Base-by-base conservation (phyloP, 2,888 invertebrate species). In the Empis stercorea region DNA sequence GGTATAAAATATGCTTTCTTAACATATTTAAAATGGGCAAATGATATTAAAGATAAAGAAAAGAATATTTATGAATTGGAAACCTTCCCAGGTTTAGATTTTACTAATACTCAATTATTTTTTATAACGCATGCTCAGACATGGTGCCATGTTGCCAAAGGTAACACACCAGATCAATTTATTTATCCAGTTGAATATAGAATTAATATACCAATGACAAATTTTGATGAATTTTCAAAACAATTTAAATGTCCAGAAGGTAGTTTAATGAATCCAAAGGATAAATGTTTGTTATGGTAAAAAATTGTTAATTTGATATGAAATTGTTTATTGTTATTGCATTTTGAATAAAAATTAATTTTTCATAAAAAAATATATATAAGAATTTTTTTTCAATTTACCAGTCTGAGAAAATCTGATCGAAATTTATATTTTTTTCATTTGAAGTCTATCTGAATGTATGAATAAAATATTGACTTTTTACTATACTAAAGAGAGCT, bases 141-240 rank as follows among this genome's bases (percentile, higher is more conserved):
- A 23, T 40, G 40, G 40, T 40, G 40, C 14, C 40, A 40, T 27
- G 11, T 23, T 14, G n/a, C 5, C 3, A 20, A 40, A 23, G 27
- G 23, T 2, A 34, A 34, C 7, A 14, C n/a, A 4, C 3, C 40
- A 40, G 14, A 13, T 17, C 17, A 38, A 11, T 38, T 38, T 1
- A 17, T n/a, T 11, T 40, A 27, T 40, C 40, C 40, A 14, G 11
- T 20, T n/a, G 40, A 40, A 40, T 40, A n/a, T 40, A 40, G 40
- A 40, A 40, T 40, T 40, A 40, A 40, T 27, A 13, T 40, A 40
- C 40, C 40, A 27, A 40, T 40, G 40, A 23, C n/a, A 2, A 40
- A 40, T 40, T 40, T 16, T 7, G 40, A 40, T 40, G 14, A 4
- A n/a, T 40, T 40, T 27, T 13, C 40, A 11, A 40, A 40, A 40